Percentiles rank a stretch among this genome's conserved stretches.
These are phyloP conservation scores for Brotula barbata DNA, from an alignment of 2,797 vertebrate genomes.

Conservation along the genomic window DNA sequence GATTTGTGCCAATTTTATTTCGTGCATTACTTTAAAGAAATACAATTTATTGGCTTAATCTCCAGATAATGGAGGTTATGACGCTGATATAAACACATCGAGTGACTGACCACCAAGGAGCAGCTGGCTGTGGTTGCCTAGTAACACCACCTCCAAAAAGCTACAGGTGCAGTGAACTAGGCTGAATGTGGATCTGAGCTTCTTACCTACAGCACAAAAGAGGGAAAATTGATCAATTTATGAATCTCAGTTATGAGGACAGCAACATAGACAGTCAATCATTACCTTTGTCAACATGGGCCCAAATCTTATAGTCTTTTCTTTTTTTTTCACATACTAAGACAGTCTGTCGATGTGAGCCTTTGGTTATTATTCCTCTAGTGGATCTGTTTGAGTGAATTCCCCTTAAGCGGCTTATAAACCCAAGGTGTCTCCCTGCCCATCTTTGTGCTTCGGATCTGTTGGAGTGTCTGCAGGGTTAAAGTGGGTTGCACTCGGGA, in stretches of 20 bases:
- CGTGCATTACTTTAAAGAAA: too few relatives aligned
- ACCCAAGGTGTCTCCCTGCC: not conserved
- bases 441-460: slow-evolving; percentile 2
- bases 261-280: not conserved
- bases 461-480: slow-evolving; percentile 14
- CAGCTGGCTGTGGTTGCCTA: slow-evolving; percentile 51
- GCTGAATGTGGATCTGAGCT: slow-evolving; percentile 15
- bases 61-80: too few relatives aligned
- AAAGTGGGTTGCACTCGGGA: slow-evolving; percentile 31
- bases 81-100: slow-evolving; percentile 1
- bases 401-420: slow-evolving; percentile 1
- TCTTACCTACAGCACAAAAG: not conserved
- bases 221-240: slow-evolving; percentile 9
- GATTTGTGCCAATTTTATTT: too few relatives aligned
- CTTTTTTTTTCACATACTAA: slow-evolving; percentile 5
- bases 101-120: slow-evolving; percentile 29
- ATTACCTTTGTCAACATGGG: not conserved
- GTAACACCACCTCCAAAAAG: slow-evolving; percentile 47
- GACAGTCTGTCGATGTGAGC: not conserved
- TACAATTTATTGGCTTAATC: too few relatives aligned
- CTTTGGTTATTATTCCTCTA: not conserved
- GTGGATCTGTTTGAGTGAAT: not conserved
- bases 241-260: slow-evolving; percentile 12
- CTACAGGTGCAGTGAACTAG: slow-evolving; percentile 48
- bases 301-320: not conserved